Evolutionary conservation across 2,113 vertebrate genomes (phyloP).

Genomic region (Psephotus haematonotus): DNA sequence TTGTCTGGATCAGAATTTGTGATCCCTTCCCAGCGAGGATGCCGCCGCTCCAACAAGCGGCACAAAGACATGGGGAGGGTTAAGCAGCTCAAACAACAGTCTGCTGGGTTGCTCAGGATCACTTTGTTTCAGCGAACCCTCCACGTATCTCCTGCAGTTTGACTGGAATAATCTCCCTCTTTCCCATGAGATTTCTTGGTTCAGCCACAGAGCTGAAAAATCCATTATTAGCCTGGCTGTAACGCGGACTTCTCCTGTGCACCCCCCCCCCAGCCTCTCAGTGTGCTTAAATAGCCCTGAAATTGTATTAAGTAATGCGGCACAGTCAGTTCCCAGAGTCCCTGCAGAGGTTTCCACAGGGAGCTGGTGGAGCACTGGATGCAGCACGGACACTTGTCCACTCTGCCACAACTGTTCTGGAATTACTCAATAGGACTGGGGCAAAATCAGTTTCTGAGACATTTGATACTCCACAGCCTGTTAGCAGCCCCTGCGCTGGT

Average conservation of each 20-base stretch:
- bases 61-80: background rate
- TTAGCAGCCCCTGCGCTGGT: background rate
- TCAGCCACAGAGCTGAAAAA: constrained; percentile 49
- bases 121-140: background rate
- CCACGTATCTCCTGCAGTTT: background rate
- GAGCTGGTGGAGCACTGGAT: background rate
- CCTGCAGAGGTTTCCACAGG: background rate
- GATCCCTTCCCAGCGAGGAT: background rate
- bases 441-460: background rate
- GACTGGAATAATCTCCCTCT: constrained; percentile 20
- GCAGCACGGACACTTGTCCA: background rate
- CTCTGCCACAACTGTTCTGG: background rate
- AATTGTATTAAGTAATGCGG: background rate
- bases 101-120: constrained; percentile 5
- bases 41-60: background rate
- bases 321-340: background rate
- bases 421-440: background rate
- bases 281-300: background rate
- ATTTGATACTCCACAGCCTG: background rate
- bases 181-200: constrained; percentile 9
- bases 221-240: constrained; percentile 46
- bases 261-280: background rate
- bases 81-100: background rate
- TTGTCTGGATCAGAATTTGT: background rate
- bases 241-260: background rate